These are phyloP conservation scores for Tubiluchus corallicola DNA, from an alignment of 2,888 invertebrate species.

Conservation along the genomic window DNA sequence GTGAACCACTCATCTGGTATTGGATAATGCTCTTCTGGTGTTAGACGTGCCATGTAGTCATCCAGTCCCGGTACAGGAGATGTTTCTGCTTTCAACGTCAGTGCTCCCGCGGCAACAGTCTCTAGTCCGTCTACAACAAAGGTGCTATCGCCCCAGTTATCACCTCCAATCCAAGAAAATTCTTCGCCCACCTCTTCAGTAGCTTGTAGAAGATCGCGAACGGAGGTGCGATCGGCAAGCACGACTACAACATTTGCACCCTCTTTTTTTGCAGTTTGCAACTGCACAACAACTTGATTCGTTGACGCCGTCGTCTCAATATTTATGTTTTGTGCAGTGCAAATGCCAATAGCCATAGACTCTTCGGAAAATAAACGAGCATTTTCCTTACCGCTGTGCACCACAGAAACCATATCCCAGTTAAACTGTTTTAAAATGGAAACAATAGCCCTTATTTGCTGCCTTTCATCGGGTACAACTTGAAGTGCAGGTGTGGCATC, in stretches of 20 bases:
- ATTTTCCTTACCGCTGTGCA: neutral
- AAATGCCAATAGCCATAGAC: too few species aligned
- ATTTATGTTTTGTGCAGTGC: neutral
- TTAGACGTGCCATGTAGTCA: constrained; percentile 21
- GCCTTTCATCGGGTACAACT: neutral
- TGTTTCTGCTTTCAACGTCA: constrained; percentile 15
- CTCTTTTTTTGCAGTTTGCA: neutral
- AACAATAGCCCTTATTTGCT: neutral
- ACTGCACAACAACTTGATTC: neutral
- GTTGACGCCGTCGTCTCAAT: neutral
- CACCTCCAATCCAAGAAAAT: constrained; percentile 25
- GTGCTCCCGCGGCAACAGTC: constrained; percentile 18
- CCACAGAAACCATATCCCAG: neutral
- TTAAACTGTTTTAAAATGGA: neutral
- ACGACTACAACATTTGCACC: constrained; percentile 21
- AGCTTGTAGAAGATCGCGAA: constrained; percentile 23
- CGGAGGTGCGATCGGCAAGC: constrained; percentile 22
- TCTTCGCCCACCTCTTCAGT: constrained; percentile 19
- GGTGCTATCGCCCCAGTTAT: constrained; percentile 19
- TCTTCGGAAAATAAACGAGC: too few species aligned
- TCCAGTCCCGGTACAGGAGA: constrained; percentile 21
- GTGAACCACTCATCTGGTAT: constrained; percentile 31
- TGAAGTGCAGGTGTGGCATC: neutral
- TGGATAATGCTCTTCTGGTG: constrained; percentile 21
- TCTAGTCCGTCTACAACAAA: constrained; percentile 18